Percentiles rank a stretch among this genome's conserved stretches.
Conservation (phyloP, 1,140 invertebrate species). For the Solen grandis region DNA sequence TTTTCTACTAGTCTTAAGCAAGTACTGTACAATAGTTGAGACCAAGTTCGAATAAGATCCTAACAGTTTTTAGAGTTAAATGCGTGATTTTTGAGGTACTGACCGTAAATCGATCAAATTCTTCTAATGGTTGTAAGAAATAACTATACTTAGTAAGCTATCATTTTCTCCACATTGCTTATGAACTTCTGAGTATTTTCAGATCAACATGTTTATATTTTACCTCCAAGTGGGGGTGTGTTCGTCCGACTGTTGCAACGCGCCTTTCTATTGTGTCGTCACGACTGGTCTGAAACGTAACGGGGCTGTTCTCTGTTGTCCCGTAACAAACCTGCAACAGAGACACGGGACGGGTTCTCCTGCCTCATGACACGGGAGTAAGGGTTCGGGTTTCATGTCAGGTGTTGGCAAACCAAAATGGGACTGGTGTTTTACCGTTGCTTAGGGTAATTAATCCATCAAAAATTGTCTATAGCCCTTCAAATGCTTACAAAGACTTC, state of each 20-base stretch:
- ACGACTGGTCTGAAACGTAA: constrained; percentile 84
- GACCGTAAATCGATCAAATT: not conserved
- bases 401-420: no score
- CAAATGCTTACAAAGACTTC: no score
- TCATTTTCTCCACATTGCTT: not conserved
- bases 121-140: not conserved
- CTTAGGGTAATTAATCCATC: no score
- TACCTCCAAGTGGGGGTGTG: constrained; percentile 90
- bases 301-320: constrained; percentile 92
- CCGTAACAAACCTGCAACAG: constrained; percentile 92
- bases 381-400: no score
- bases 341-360: no score
- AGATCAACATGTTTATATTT: constrained; percentile 65
- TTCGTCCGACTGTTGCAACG: constrained; percentile 88
- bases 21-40: not conserved
- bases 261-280: constrained; percentile 86
- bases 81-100: not conserved
- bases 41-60: not conserved
- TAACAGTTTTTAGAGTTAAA: not conserved
- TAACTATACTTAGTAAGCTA: not conserved
- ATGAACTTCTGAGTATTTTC: not conserved
- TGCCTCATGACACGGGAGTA: no score
- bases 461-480: no score
- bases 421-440: no score
- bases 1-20: no score